Conservation (phyloP, 2,888 invertebrate species). For the Dolichomitus sp. region DNA sequence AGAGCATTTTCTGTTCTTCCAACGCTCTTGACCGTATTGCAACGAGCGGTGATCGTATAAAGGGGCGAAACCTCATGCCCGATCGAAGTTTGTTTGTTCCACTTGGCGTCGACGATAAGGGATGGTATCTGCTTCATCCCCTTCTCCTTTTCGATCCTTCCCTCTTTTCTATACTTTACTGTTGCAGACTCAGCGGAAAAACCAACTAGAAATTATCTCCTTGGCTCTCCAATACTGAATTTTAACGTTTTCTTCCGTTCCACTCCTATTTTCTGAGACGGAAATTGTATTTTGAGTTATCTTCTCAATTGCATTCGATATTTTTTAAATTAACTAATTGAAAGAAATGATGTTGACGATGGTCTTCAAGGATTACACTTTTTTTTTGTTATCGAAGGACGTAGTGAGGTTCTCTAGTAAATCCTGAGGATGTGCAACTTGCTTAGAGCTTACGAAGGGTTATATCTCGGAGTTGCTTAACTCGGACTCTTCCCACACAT, state of each 20-base stretch:
- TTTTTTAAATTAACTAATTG: background rate
- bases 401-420: background rate
- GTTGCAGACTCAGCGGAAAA: conserved; percentile 76
- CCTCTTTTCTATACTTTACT: conserved; percentile 34
- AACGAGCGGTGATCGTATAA: conserved; percentile 64
- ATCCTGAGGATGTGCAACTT: conserved; percentile 15
- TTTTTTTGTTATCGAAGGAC: background rate
- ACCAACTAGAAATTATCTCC: conserved; percentile 29
- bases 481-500: conserved; percentile 24
- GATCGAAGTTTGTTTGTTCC: conserved; percentile 79
- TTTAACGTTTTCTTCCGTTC: conserved; percentile 23
- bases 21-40: conserved; percentile 73
- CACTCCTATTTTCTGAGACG: background rate
- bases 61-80: conserved; percentile 58
- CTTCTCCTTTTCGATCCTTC: conserved; percentile 19
- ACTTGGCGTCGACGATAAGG: conserved; percentile 75
- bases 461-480: conserved; percentile 44
- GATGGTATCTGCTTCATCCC: conserved; percentile 70
- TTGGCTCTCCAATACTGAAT: conserved; percentile 58
- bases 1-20: conserved; percentile 50
- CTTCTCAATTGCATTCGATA: background rate
- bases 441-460: conserved; percentile 45
- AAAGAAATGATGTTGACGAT: background rate
- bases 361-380: background rate
- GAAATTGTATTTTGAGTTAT: background rate